Percentiles rank a stretch among this genome's conserved stretches.
These are phyloP conservation scores for Drosophila insularis DNA, from an alignment of 1,140 invertebrate species.

Conservation along the genomic window DNA sequence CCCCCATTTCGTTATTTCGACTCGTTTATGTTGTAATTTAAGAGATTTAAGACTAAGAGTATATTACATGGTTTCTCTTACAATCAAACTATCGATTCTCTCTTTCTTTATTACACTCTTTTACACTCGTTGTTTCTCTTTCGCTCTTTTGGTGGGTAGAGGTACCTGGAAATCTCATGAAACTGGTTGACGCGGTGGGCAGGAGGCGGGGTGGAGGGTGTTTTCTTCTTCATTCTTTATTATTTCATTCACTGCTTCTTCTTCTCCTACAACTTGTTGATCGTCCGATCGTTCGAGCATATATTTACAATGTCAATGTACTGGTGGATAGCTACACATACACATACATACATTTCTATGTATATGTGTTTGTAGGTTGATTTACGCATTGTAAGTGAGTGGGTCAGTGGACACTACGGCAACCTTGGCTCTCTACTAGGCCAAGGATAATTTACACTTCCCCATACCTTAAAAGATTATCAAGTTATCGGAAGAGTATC, in stretches of 20 bases:
- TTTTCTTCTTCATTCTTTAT: neutral
- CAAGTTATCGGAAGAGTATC: neutral
- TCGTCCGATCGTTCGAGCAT: slow-evolving; percentile 13
- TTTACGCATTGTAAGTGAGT: neutral
- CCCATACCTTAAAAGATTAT: neutral
- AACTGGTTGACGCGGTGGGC: neutral
- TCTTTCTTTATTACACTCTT: neutral
- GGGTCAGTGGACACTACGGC: slow-evolving; percentile 4
- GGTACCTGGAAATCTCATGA: neutral
- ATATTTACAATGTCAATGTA: slow-evolving; percentile 50
- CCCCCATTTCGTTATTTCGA: neutral
- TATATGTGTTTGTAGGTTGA: neutral
- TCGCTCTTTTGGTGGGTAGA: neutral
- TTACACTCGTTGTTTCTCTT: neutral
- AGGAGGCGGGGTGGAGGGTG: neutral
- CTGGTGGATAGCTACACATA: slow-evolving; percentile 14
- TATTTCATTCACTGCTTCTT: neutral
- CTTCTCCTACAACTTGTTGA: slow-evolving; percentile 1
- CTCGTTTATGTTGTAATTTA: slow-evolving; percentile 16
- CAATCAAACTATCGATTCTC: neutral
- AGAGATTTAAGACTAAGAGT: neutral
- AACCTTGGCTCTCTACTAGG: slow-evolving; percentile 5
- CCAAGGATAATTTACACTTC: slow-evolving; percentile 7
- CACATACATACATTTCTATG: neutral
- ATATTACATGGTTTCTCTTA: slow-evolving; percentile 4